Evolutionary conservation across 2,113 vertebrate species (phyloP).

Genomic region (Aspidoscelis tigris): DNA sequence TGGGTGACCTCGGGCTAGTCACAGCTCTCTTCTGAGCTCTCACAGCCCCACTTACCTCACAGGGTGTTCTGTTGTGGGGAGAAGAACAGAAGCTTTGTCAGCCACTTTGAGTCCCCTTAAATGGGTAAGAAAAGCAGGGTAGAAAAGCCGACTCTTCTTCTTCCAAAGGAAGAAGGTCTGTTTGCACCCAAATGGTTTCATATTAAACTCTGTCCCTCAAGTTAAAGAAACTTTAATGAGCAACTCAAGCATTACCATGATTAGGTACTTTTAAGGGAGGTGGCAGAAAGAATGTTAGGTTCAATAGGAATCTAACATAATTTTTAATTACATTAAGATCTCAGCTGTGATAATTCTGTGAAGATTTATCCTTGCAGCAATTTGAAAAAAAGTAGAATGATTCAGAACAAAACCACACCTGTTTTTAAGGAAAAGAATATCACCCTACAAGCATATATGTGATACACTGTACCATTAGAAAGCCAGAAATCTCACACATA

Average conservation of each 20-base stretch:
- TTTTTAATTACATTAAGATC: not conserved
- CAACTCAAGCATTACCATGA: conserved; percentile 2
- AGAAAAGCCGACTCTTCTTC: too few species aligned
- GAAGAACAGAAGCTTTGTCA: too few species aligned
- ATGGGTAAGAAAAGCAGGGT: too few species aligned
- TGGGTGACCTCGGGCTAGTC: too few species aligned
- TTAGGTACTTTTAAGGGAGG: conserved; percentile 14
- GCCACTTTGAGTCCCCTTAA: too few species aligned
- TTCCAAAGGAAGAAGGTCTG: too few species aligned
- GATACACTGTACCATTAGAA: not conserved
- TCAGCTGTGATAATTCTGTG: not conserved
- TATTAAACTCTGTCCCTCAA: not conserved
- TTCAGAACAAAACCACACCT: conserved; percentile 15
- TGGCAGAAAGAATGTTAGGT: not conserved
- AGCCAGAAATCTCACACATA: too few species aligned
- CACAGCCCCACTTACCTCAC: too few species aligned
- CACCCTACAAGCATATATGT: not conserved
- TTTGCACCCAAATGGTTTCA: not conserved
- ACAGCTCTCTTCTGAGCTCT: too few species aligned
- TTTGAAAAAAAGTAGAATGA: not conserved
- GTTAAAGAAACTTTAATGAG: not conserved
- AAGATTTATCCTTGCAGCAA: not conserved
- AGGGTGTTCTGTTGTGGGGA: too few species aligned
- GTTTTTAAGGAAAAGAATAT: not conserved
- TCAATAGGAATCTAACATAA: not conserved